Evolutionary conservation across 1,140 invertebrate genomes (phyloP).

Genomic region (Solen grandis): DNA sequence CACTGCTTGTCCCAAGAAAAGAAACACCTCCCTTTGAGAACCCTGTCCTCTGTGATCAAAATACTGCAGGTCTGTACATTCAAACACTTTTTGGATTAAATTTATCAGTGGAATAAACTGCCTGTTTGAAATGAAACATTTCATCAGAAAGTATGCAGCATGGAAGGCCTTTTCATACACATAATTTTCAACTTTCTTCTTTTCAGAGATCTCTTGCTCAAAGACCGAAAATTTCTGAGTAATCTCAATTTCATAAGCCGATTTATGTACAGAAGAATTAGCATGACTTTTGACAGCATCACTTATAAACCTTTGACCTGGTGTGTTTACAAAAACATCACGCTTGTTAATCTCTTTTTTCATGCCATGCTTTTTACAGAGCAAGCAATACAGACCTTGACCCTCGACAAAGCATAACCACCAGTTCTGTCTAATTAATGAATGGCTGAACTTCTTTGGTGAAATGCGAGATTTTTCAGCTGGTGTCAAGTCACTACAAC

Average conservation of each 20-base stretch:
- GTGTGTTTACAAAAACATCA: not conserved
- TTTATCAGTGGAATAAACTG: not conserved
- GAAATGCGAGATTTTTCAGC: too few relatives aligned
- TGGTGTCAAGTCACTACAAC: too few relatives aligned
- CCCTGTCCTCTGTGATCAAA: not conserved
- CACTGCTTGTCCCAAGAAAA: not conserved
- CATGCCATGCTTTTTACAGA: slow-evolving; percentile 7
- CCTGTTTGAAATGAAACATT: not conserved
- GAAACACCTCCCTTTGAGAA: not conserved
- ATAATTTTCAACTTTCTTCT: not conserved
- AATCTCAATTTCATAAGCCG: not conserved
- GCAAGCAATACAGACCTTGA: not conserved
- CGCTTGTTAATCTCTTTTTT: not conserved
- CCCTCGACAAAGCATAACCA: slow-evolving; percentile 3
- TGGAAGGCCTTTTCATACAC: not conserved
- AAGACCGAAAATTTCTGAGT: not conserved
- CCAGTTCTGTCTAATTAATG: not conserved
- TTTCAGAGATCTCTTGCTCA: not conserved
- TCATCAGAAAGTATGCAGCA: slow-evolving; percentile 6
- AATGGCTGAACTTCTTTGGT: slow-evolving; percentile 10
- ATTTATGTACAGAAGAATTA: not conserved
- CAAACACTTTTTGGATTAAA: not conserved
- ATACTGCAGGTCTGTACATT: not conserved
- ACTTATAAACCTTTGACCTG: not conserved
- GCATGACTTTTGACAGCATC: not conserved